Conservation (phyloP, 2,113 vertebrate species). For the Eupsittula cactorum region DNA sequence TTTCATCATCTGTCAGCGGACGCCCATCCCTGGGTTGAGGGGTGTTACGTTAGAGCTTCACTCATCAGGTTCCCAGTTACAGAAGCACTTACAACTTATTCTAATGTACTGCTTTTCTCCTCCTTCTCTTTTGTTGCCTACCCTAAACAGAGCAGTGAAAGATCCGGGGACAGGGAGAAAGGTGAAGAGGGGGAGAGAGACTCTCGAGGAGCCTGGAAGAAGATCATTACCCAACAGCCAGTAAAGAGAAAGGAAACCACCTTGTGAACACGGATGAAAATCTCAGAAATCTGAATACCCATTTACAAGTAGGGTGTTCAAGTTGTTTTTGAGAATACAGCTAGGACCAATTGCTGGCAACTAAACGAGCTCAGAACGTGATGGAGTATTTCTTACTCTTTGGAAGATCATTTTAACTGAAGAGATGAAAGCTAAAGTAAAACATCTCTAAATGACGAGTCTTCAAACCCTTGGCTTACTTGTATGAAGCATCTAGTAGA, state of each 20-base stretch:
- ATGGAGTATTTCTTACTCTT: neutral
- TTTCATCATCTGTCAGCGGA: slow-evolving; percentile 82
- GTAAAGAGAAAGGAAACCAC: neutral
- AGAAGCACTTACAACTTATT: neutral
- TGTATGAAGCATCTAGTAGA: slow-evolving; percentile 92
- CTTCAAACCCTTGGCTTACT: slow-evolving; percentile 77
- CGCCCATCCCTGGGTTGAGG: slow-evolving; percentile 80
- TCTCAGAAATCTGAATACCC: neutral
- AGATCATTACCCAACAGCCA: neutral
- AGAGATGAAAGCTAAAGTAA: neutral
- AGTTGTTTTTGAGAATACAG: neutral
- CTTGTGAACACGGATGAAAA: neutral
- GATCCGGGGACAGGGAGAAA: neutral
- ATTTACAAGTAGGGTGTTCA: neutral
- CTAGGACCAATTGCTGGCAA: neutral
- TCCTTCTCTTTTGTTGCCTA: neutral
- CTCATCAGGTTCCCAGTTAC: neutral
- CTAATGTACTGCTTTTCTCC: neutral
- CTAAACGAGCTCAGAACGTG: neutral
- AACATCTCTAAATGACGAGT: neutral
- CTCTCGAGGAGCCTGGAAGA: neutral
- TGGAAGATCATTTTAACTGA: neutral
- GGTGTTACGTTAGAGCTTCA: neutral
- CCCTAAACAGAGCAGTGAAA: neutral
- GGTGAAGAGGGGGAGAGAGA: neutral